Percentiles rank a stretch among this genome's conserved stretches.
Evolutionary conservation across 2,888 invertebrate species (phyloP).

Genomic region (Antheraea assamensis): DNA sequence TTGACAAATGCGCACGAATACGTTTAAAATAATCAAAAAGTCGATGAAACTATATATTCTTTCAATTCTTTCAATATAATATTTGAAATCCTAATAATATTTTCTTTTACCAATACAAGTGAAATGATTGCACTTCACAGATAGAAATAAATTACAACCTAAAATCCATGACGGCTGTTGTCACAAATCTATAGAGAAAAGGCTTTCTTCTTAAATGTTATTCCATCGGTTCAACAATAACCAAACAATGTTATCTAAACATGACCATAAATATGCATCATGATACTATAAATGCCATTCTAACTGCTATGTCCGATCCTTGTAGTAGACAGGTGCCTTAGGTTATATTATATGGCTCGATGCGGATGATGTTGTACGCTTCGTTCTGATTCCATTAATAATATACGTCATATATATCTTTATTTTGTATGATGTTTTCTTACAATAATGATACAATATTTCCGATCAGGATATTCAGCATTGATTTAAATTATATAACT

Average conservation of each 20-base stretch:
- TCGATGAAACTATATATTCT: neutral
- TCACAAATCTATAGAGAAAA: neutral
- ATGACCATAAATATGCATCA: slow-evolving; percentile 4
- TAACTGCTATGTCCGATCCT: slow-evolving; percentile 2
- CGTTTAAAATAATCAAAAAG: too few species aligned
- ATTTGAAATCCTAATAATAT: neutral
- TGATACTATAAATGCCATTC: neutral
- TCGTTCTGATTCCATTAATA: slow-evolving; percentile 30
- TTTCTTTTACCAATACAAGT: neutral
- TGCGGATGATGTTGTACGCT: neutral
- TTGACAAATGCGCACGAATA: too few species aligned
- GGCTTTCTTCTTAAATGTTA: neutral
- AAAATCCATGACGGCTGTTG: neutral
- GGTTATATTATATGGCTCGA: neutral
- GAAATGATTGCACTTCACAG: neutral
- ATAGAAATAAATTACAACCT: neutral
- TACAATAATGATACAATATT: neutral
- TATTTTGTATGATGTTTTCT: slow-evolving; percentile 22
- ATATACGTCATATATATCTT: slow-evolving; percentile 27
- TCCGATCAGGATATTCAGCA: neutral
- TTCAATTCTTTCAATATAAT: neutral
- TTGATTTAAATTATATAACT: neutral
- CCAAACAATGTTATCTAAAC: neutral
- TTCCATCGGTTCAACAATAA: neutral
- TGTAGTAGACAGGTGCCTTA: neutral